Base-by-base conservation (phyloP, 1,140 invertebrate species). In the Nylanderia fulva region DNA sequence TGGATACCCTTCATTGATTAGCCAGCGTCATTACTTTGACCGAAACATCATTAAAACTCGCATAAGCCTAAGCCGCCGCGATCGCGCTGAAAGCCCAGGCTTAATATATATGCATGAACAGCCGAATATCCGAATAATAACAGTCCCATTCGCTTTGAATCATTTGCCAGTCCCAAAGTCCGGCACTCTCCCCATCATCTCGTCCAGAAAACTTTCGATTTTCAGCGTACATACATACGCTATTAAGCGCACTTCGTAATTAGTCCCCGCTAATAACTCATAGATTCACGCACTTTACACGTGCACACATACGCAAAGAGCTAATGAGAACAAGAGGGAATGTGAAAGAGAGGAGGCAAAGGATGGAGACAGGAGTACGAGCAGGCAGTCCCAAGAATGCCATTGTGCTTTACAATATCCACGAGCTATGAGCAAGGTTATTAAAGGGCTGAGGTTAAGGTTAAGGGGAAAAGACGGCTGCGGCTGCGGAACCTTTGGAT, bases 181-280 rank as follows among this genome's bases (percentile, higher is more conserved):
- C 52, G 24, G 24, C 48, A 52, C n/a, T 68, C 39, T 36, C 52
- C 13, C 63, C 58, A 4, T 24, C 7, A 58, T n/a, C 45, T 48
- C 36, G 61, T 69, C 24, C 52, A 66, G 21, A 76, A 71, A 80
- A 63, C 61, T 63, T 77, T 60, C 39, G 71, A 80, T 87, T 63
- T 42, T 66, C 60, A 13, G 54, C 54, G 79, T 66, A 63, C 54
- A 48, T 48, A 48, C 13, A 56, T 83, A 48, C 45, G 61, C 82
- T 87, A 85, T 88, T 85, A 80, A 86, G 54, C 60, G 83, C 27
- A 45, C 58, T 52, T 80, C 36, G 72, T 86, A 86, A 85, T 89
- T 89, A 77, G 66, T 18, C 52, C 18, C 85, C 2, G 68, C 84
- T 84, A 84, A 89, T 88, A 89, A 88, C 68, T 89, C 69, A 82